Evolutionary conservation across 2,797 vertebrate species (phyloP).

Genomic region (Nasua narica): DNA sequence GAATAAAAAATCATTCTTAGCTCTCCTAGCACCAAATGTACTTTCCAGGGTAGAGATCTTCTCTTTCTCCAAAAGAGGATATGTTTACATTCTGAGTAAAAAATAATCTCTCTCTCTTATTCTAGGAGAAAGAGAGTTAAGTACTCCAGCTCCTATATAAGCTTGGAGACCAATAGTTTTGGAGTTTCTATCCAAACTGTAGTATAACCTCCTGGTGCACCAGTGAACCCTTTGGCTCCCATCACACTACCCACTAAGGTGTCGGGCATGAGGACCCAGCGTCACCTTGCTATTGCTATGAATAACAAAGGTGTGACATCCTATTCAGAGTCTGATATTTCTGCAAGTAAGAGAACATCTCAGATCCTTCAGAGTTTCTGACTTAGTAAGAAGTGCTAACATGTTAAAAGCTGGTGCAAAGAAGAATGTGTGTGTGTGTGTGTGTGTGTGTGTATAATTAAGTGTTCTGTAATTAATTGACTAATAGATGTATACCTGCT

Average conservation of each 20-base stretch:
- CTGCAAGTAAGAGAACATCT: background rate
- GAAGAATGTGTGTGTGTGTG: background rate
- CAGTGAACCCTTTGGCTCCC: background rate
- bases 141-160: background rate
- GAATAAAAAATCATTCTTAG: background rate
- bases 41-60: background rate
- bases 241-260: too few species aligned
- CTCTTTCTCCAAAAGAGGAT: background rate
- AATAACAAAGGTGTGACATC: background rate
- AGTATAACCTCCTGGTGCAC: fast-evolving
- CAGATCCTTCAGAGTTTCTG: background rate
- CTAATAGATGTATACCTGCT: background rate
- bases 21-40: background rate
- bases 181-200: background rate
- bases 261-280: background rate
- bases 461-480: background rate
- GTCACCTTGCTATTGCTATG: background rate
- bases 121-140: background rate
- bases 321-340: background rate
- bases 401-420: constrained; percentile 1
- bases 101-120: background rate
- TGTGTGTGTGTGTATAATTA: too few species aligned
- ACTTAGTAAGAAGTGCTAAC: background rate
- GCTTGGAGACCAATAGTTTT: background rate
- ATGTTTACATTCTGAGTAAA: background rate